Evolutionary conservation across 1,140 invertebrate genomes (phyloP), one percentile per base, ranked within the genome.

Genomic region (Drosophila lini): DNA sequence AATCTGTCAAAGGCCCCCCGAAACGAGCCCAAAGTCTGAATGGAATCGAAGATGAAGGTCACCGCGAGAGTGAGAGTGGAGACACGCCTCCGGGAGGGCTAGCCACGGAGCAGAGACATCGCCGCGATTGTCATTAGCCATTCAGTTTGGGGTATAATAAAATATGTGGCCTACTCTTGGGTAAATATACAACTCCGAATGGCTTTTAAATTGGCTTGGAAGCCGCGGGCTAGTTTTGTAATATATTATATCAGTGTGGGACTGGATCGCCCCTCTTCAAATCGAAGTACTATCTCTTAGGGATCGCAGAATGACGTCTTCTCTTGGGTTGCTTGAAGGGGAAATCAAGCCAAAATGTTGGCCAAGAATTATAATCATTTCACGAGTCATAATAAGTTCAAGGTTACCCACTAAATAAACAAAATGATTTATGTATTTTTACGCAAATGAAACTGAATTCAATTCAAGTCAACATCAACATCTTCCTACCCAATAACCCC

Each of bases 11-110:
- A 63, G 31, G 15, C 31, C 59, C 6, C 31, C 55, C 25, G 25
- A 7, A 57, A 47, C 22, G 22, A 15, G n/a, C 3, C 32, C 42
- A n/a, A 22, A 48, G n/a, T 10, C 64, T 32, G 10, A 65, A 57
- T 31, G 25, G 44, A 53, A 44, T 19, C n/a, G 32, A 13, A 36
- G 31, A 50, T 44, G 68, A 71, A 71, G 68, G 68, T 71, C 68
- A 71, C 50, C 31, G 5, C 13, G 34, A 63, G 56, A 63, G 60
- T 41, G 60, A 63, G 60, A 63, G 60, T 63, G 44, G 9, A 47
- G 67, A 57, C 67, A 70, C 68, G 65, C 68, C 68, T 71, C 34
- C 31, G 65, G 68, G 67, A 56, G 22, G 25, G 36, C 13, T 40
- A 57, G 48, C 31, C 61, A 13, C 11, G 15, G 19, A 28, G 19